A percentile compares a stretch with the other conserved stretches of the same genome.
Evolutionary conservation across 2,113 vertebrate species (phyloP).

Genomic region (Oceanodroma tethys): DNA sequence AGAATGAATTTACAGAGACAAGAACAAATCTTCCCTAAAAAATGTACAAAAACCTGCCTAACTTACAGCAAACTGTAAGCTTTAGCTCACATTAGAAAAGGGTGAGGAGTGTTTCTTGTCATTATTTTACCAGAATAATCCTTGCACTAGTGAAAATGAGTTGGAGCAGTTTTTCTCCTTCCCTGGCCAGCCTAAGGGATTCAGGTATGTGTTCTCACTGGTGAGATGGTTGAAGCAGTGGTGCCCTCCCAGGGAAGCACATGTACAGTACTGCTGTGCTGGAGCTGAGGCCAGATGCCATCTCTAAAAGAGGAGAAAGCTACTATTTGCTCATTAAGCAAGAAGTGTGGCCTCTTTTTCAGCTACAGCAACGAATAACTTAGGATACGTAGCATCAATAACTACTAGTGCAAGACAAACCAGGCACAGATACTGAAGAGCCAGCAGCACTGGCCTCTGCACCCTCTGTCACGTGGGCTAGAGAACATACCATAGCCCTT

Average conservation of each 20-base stretch:
- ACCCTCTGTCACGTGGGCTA: rapidly evolving
- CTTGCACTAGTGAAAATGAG: neutral
- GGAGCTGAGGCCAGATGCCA: neutral
- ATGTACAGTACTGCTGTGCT: neutral
- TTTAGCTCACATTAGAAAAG: neutral
- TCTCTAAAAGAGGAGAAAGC: neutral
- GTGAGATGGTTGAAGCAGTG: neutral
- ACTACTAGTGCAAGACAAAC: rapidly evolving
- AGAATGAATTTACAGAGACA: neutral
- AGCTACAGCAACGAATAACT: neutral
- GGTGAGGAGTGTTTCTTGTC: neutral
- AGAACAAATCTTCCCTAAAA: neutral
- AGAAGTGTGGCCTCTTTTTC: neutral
- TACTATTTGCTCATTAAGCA: neutral
- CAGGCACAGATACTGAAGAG: rapidly evolving
- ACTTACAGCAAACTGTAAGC: neutral
- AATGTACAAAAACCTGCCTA: neutral
- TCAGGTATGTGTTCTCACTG: neutral
- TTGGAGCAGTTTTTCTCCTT: neutral
- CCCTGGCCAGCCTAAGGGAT: rapidly evolving
- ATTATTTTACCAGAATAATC: neutral
- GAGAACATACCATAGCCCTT: too few relatives aligned
- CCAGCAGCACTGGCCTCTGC: rapidly evolving
- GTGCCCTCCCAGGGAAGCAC: neutral
- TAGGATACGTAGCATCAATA: rapidly evolving